A percentile compares a stretch with the other conserved stretches of the same genome.
Conservation (phyloP, 2,888 invertebrate species). For the Cephus sareptanus region DNA sequence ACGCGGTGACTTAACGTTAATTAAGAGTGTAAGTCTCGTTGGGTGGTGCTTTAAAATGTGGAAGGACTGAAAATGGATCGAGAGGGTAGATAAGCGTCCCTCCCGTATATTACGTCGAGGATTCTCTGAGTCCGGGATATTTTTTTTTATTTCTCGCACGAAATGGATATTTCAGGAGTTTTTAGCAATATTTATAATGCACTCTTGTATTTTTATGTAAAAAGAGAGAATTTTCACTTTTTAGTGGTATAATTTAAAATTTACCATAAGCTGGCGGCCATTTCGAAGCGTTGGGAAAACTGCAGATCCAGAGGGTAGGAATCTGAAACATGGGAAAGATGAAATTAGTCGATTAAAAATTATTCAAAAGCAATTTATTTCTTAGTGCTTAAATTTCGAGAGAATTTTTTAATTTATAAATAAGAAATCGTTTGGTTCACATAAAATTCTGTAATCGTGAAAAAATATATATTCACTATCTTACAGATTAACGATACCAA, state of each 20-base stretch:
- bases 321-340: conserved; percentile 45
- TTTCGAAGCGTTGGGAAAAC: conserved; percentile 44
- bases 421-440: no score
- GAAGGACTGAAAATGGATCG: background rate
- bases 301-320: conserved; percentile 26
- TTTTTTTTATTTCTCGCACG: background rate
- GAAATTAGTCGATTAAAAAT: background rate
- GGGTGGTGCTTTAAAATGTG: background rate
- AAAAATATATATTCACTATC: no score
- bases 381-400: background rate
- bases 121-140: background rate
- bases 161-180: background rate
- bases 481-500: no score
- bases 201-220: background rate
- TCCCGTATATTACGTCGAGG: background rate
- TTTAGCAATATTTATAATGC: background rate
- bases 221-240: background rate
- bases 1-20: background rate
- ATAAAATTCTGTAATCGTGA: no score
- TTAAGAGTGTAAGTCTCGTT: background rate
- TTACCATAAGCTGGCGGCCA: conserved; percentile 58
- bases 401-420: no score
- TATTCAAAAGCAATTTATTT: background rate
- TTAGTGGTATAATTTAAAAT: conserved; percentile 20
- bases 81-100: background rate